These are phyloP conservation scores for Oxygymnocypris stewartii DNA, from an alignment of 2,113 vertebrate species.

Conservation along the genomic window DNA sequence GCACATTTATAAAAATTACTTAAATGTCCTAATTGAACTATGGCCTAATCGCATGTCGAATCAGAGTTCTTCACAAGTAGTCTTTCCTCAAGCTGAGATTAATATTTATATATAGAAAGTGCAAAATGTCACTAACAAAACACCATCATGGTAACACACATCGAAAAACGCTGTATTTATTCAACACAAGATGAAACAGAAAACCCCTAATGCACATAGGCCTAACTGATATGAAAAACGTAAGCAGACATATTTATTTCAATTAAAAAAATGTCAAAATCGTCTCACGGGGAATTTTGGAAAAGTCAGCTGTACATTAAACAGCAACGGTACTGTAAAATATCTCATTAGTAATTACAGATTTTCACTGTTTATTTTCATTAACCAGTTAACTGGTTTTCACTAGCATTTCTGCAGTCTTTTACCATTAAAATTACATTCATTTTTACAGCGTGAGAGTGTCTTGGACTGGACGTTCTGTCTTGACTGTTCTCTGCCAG, in stretches of 20 bases:
- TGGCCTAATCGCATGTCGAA: too few relatives aligned
- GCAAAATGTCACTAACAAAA: background rate
- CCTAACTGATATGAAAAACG: too few relatives aligned
- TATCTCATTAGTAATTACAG: background rate
- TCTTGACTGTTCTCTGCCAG: background rate
- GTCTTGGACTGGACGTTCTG: background rate
- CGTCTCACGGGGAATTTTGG: background rate
- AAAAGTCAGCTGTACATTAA: too few relatives aligned
- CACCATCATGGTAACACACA: background rate
- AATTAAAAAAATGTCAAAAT: background rate
- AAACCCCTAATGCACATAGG: too few relatives aligned
- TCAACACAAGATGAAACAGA: background rate
- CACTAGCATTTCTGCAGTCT: background rate
- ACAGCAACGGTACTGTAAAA: background rate
- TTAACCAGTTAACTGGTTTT: background rate
- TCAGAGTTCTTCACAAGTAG: background rate
- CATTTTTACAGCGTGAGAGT: background rate
- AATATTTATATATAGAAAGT: background rate
- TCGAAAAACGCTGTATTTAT: background rate
- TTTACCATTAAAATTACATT: background rate
- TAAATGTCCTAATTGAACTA: too few relatives aligned
- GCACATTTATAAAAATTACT: too few relatives aligned
- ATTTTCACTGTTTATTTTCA: background rate
- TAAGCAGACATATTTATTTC: too few relatives aligned
- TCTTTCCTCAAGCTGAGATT: background rate